Base-by-base conservation (phyloP, 2,113 vertebrate genomes). In the Microtus ochrogaster region DNA sequence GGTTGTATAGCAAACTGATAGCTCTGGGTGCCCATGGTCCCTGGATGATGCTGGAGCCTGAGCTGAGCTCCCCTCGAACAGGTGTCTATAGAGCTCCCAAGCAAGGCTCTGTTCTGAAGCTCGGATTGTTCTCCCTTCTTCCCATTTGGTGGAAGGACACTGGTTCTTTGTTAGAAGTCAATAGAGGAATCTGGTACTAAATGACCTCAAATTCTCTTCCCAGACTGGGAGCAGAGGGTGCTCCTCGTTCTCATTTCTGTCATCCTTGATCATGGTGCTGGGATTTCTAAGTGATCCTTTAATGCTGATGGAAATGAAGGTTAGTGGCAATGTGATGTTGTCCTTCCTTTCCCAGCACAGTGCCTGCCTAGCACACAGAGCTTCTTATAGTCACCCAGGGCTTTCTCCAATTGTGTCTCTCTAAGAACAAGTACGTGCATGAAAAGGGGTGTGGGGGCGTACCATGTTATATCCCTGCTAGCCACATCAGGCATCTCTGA, bases 291-390 rank as follows among this genome's bases (percentile, higher is more conserved):
- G 70, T 41, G 3, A n/a, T 89, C 79, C 33, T 66, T 90, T 22
- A 77, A 11, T 77, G 44, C 66, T 90, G n/a, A 89, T 96, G 19
- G 92, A 92, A 96, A 86, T 76, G 74, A 85, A 94, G 87, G 8
- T 22, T 33, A 14, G n/a, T 16, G 84, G 30, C 39, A 17, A 63
- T 65, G 63, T 33, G 70, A 26, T 49, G 52, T 33, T 12, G 26
- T 81, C 39, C 65, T 47, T 87, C 14, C 70, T 84, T 88, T 70
- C 36, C 28, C 77, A 0, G 76, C 36, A 21, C 49, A 92, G 55
- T 68, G 9, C 78, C 33, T 36, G 9, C 78, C 33, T 36, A 47
- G 4, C 70, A 61, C 28, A 49, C 30, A 21, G 28, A 41, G 74
- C 28, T 77, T 55, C 21, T 77, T 33, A 8, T 33, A 66, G 2